Evolutionary conservation across 2,113 vertebrate genomes (phyloP), one percentile per base, ranked within the genome.

Genomic region (Notothenia rossii): DNA sequence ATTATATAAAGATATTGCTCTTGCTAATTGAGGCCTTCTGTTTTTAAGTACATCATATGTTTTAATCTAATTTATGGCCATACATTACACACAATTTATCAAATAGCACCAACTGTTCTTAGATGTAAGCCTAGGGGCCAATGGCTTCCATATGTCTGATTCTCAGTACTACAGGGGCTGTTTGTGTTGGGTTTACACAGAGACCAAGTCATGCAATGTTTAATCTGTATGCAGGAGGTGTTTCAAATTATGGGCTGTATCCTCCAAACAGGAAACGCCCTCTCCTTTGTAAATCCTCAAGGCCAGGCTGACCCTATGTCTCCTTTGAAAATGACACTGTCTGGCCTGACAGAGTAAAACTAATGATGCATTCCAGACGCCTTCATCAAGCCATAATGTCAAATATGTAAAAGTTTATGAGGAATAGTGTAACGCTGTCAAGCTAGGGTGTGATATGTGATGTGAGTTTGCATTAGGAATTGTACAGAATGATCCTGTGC

Each of bases 321-420:
- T 13, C 48, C 5, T 55, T 33, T 11, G 13, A 63, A 77, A 68
- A 67, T 51, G 15, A 76, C 60, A 63, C 46, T 1, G 43, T 71
- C 40, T 56, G 54, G 55, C 53, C 55, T n/a, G 36, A 62, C 64
- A 50, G 60, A 75, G 18, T 66, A 62, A 82, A 83, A 62, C 36
- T 76, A 82, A 86, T 75, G 78, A 77, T 65, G 58, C 75, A 46
- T 59, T 83, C 50, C 7, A 61, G 69, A 1, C 4, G 22, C 29
- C 1, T 48, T 50, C 33, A 59, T 75, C 54, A 69, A 56, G 45
- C 46, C 40, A 58, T 72, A 64, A 81, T 78, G 64, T 87, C 29
- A 77, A 77, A 81, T 59, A 67, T 77, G 54, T 71, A 75, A 79
- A 82, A 61, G 63, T 83, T 70, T 71, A 81, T 58, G 60, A 45